A percentile compares a stretch with the other conserved stretches of the same genome.
Conservation (phyloP, 2,888 invertebrate species). For the Philaethria dido region DNA sequence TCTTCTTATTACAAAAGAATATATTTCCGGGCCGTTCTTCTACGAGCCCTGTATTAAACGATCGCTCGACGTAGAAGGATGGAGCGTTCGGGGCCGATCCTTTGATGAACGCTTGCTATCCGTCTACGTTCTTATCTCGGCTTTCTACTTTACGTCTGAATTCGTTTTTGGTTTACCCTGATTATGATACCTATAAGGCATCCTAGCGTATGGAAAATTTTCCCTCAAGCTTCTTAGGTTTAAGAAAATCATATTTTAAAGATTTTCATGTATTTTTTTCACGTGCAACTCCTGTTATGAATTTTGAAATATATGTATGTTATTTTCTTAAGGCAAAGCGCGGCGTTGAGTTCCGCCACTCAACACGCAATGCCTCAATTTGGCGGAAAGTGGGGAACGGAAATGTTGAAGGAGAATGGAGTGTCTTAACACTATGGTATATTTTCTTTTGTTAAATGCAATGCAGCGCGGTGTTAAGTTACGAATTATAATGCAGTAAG, state of each 20-base stretch:
- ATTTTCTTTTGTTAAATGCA: no score
- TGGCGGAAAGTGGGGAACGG: not conserved
- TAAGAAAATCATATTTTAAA: not conserved
- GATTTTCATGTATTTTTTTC: no score
- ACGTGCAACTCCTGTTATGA: not conserved
- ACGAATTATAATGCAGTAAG: no score
- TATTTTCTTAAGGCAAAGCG: no score
- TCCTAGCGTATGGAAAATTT: not conserved
- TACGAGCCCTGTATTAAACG: conserved; percentile 53
- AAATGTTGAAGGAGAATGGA: no score
- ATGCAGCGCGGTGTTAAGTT: no score
- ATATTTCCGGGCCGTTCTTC: conserved; percentile 11
- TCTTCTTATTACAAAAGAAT: not conserved
- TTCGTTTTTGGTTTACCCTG: conserved; percentile 38
- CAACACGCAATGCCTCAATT: no score
- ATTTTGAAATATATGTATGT: not conserved
- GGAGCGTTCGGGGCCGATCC: conserved; percentile 54
- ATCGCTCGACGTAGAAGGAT: conserved; percentile 56
- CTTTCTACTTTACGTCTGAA: conserved; percentile 44
- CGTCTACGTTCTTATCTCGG: conserved; percentile 70
- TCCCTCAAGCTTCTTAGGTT: not conserved
- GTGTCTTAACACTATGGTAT: no score
- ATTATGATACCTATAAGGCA: conserved; percentile 26
- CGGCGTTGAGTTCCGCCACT: no score
- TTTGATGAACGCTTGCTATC: conserved; percentile 63